phyloP scores from a whole-genome alignment of 2,888 invertebrate species.

The Teleiodes luculella region DNA sequence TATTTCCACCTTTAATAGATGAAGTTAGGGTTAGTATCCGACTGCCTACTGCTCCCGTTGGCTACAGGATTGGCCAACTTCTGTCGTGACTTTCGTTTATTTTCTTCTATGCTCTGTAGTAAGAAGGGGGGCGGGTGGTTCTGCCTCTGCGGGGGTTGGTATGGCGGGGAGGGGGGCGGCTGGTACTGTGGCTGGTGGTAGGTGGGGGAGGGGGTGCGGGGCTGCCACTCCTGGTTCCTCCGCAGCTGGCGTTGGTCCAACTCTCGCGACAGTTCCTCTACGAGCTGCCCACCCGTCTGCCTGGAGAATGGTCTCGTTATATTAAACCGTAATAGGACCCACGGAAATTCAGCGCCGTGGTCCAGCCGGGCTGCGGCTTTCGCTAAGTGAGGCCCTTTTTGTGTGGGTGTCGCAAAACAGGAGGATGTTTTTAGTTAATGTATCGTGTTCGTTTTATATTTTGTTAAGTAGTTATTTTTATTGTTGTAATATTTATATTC shows the following conservation, averaged over 20 bases:
- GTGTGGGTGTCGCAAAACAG: too few species aligned
- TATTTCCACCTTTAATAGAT: conserved; percentile 45
- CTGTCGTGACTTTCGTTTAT: conserved; percentile 47
- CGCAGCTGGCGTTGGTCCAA: conserved; percentile 42
- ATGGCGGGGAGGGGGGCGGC: not conserved
- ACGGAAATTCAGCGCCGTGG: too few species aligned
- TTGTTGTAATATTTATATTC: too few species aligned
- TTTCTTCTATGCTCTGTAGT: conserved; percentile 65
- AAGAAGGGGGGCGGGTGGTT: conserved; percentile 57
- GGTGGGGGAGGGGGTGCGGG: conserved; percentile 18
- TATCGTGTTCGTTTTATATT: too few species aligned
- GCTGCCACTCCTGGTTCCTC: conserved; percentile 27
- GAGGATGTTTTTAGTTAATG: too few species aligned
- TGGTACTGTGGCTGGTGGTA: not conserved
- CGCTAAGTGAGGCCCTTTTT: too few species aligned
- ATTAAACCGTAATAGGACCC: not conserved
- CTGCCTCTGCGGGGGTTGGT: conserved; percentile 38
- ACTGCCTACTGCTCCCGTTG: conserved; percentile 35
- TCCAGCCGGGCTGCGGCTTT: too few species aligned
- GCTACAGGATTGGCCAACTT: conserved; percentile 43
- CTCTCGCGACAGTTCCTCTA: conserved; percentile 62
- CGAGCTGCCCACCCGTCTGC: conserved; percentile 72
- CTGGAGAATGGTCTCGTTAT: conserved; percentile 44
- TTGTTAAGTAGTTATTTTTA: too few species aligned
- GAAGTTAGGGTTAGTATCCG: conserved; percentile 67